Evolutionary conservation across 2,888 invertebrate species (phyloP), one percentile per base, ranked within the genome.

Genomic region (Hydraecia micacea): DNA sequence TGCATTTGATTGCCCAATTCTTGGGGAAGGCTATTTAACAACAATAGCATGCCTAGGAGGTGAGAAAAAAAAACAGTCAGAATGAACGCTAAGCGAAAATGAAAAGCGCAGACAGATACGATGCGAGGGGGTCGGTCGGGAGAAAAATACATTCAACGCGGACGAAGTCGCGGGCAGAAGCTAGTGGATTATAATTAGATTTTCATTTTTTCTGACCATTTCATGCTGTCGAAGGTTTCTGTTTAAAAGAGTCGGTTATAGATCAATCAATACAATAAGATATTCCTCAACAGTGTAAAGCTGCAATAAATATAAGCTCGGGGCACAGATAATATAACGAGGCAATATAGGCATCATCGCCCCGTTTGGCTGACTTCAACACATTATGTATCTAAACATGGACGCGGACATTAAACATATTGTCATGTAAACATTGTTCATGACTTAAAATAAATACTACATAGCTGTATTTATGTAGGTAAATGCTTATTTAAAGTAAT

Each of bases 391-490:
- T 81, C 49, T 73, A 83, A 63, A 81, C 65, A 73, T 76, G 76
- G 69, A 75, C 39, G 67, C 58, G 49, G 52, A 80, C 39, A 80
- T 62, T 28, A 75, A 60, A 74, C 36, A 66, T 49, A 78, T 70
- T 75, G 69, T 67, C 66, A 36, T 60, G 46, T 66, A 71, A 70
- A 81, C 62, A 76, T 18, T 55, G 28, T 25, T 36, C 63, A 76
- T 39, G 62, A 73, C 58, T 76, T 63, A 32, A 84, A 80, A 80
- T 76, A 76, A 81, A 67, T 71, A 73, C 81, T 62, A 80, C 62
- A 49, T 63, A 39, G 13, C 9, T 42, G 18, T 72, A 28, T 75
- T 69, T 69, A 46, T 62, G n/a, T 58, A n/a, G 28, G 8, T 71
- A 60, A 60, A n/a, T 68, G n/a, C 55, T 75, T 75, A 58, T 66